Base-by-base conservation (phyloP, 1,140 invertebrate genomes). In the Wasmannia auropunctata region DNA sequence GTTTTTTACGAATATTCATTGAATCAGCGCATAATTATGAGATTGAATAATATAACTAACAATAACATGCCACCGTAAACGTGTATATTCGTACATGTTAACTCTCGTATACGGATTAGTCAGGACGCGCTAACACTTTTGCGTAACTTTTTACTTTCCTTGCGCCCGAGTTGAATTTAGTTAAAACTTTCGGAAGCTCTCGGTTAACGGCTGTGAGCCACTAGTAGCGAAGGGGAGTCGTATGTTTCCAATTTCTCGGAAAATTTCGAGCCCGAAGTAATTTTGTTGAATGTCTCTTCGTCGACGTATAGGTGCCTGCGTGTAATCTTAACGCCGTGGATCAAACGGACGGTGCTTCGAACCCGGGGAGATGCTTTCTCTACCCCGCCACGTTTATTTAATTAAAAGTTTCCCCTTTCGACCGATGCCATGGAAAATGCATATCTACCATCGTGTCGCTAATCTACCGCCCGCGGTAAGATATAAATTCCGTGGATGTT, bases 161-260 rank as follows among this genome's bases (percentile, higher is more conserved):
- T 58, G 28, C 49, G 37, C 54, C 60, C 34, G 34, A 72, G 69
- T 89, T 86, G 87, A 88, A 89, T 89, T 89, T 86, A 76, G 88
- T 89, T 88, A 88, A 88, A 89, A 89, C 83, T 89, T 89, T 28
- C 19, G 69, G 75, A 85, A 89, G 67, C 79, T 83, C 28, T 31
- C 22, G 67, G 65, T 83, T 83, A 83, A 83, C 79, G 79, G 67
- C 67, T 75, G 75, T 67, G 77, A 80, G 60, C 25, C 56, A 34
- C 31, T 31, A 31, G 49, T 31, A 28, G 63, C 86, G 67, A 37
- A 54, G 56, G 63, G 28, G 46, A 88, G 25, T 81, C 87, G 87
- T 86, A 75, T 69, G 75, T 89, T 86, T 80, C 76, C 83, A 86
- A 89, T 84, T 88, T 62, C 58, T 60, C 31, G 63, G 34, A 25